Percentiles rank a stretch among this genome's conserved stretches.
These are phyloP conservation scores for Ciconia nigra DNA, from an alignment of 2,797 vertebrate species.

Conservation along the genomic window DNA sequence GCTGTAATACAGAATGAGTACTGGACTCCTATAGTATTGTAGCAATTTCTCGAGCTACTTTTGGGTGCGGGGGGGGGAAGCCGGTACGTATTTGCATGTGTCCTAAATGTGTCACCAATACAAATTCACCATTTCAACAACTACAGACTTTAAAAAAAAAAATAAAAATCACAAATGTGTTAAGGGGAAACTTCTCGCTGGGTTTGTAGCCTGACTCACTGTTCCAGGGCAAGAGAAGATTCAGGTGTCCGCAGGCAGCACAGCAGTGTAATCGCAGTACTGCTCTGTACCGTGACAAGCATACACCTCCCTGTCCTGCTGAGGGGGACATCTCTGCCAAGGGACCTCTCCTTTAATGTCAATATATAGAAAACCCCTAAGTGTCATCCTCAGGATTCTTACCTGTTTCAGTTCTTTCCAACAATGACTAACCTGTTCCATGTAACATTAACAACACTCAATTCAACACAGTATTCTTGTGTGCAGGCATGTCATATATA, in stretches of 20 bases:
- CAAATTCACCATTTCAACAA: background rate
- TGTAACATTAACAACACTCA: background rate
- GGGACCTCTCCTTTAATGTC: no score
- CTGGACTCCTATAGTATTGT: accelerated
- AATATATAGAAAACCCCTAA: background rate
- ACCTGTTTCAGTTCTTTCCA: background rate
- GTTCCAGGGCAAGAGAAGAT: background rate
- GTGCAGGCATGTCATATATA: background rate
- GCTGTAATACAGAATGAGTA: background rate
- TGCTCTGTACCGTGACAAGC: background rate
- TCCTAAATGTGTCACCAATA: background rate
- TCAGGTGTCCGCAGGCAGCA: accelerated
- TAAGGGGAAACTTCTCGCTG: background rate
- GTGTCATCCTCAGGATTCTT: background rate
- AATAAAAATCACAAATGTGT: no score
- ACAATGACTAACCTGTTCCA: background rate
- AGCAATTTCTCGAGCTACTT: background rate
- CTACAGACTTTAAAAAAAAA: background rate
- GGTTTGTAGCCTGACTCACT: background rate
- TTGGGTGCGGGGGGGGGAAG: background rate
- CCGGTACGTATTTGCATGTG: background rate
- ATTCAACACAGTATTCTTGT: background rate
- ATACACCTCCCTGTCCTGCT: no score
- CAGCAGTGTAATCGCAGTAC: background rate
- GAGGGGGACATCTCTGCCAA: background rate